Evolutionary conservation across 2,113 vertebrate genomes (phyloP).

Genomic region (Willisornis vidua): DNA sequence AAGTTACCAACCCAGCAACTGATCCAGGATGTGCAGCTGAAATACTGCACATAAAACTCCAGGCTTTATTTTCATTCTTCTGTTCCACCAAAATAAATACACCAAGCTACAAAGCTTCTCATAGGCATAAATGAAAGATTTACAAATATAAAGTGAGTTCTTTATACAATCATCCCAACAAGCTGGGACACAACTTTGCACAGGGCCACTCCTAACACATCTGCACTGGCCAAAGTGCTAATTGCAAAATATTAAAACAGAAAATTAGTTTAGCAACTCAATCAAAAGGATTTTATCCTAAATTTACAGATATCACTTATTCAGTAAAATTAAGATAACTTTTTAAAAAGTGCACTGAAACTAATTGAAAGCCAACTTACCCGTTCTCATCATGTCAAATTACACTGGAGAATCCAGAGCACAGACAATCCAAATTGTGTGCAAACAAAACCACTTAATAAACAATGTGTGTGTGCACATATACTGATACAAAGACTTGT

Average conservation of each 20-base stretch:
- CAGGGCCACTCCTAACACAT: background rate
- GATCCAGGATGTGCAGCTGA: background rate
- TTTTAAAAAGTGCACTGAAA: background rate
- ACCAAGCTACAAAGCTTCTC: background rate
- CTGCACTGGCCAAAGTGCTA: background rate
- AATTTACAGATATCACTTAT: background rate
- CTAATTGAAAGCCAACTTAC: background rate
- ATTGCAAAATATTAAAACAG: background rate
- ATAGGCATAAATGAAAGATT: background rate
- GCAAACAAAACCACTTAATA: background rate
- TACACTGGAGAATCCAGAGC: background rate
- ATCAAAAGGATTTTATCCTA: background rate
- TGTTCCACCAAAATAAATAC: background rate
- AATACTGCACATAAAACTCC: background rate
- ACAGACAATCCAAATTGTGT: background rate
- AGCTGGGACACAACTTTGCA: background rate
- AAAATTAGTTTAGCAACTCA: background rate
- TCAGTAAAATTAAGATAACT: background rate
- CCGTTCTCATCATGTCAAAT: background rate
- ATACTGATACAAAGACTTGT: background rate
- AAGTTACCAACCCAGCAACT: background rate
- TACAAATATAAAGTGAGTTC: background rate
- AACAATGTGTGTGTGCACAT: rapidly evolving
- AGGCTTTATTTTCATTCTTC: background rate
- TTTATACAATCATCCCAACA: background rate